Evolutionary conservation across 2,888 invertebrate species (phyloP).

Genomic region (Didymodactylos carnosus): DNA sequence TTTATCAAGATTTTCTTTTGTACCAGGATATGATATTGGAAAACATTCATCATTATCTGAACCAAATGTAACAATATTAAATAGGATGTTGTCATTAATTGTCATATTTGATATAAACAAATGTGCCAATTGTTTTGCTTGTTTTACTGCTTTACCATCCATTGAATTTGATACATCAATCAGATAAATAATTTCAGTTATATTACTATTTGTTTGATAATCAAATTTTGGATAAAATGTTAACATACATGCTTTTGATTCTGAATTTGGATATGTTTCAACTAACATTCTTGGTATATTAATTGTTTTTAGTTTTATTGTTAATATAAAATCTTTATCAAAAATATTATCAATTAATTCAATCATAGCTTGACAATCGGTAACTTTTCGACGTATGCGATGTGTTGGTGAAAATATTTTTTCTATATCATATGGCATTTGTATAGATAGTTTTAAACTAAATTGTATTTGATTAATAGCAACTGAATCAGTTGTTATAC

Average conservation of each 20-base stretch:
- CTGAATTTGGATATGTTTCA: constrained; percentile 25
- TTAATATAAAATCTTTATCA: constrained; percentile 30
- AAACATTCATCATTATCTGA: constrained; percentile 2
- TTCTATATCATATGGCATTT: constrained; percentile 34
- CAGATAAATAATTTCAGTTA: constrained; percentile 25
- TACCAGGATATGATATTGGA: background rate
- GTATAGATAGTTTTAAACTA: constrained; percentile 21
- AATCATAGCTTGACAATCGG: constrained; percentile 30
- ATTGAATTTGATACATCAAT: constrained; percentile 36
- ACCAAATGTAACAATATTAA: background rate
- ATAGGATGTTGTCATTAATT: background rate
- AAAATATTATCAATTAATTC: constrained; percentile 23
- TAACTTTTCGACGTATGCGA: constrained; percentile 26
- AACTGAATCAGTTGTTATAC: background rate
- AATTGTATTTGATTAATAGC: too few relatives aligned
- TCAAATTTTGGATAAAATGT: constrained; percentile 37
- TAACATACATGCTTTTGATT: constrained; percentile 17
- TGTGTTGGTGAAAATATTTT: constrained; percentile 28
- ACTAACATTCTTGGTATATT: constrained; percentile 37
- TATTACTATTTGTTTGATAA: constrained; percentile 21
- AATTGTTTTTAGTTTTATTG: constrained; percentile 32
- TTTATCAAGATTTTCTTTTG: background rate
- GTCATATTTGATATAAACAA: background rate
- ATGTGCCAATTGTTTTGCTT: background rate
- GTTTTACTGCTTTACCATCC: constrained; percentile 22